A percentile compares a stretch with the other conserved stretches of the same genome.
These are phyloP conservation scores for Drosophila sturtevanti DNA, from an alignment of 1,140 invertebrate species.

Conservation along the genomic window DNA sequence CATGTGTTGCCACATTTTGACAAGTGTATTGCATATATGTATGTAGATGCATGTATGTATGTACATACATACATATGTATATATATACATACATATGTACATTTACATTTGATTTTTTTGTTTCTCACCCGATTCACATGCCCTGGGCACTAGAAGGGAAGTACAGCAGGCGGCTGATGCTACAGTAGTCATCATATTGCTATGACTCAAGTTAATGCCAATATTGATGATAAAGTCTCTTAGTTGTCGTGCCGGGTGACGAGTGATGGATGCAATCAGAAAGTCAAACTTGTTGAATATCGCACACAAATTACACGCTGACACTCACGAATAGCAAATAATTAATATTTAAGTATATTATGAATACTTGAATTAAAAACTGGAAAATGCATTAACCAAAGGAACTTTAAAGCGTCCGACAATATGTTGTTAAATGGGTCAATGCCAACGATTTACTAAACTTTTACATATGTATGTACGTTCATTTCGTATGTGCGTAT, in stretches of 20 bases:
- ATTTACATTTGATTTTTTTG: too few relatives aligned
- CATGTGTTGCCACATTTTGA: not conserved
- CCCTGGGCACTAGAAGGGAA: not conserved
- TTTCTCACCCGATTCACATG: constrained; percentile 41
- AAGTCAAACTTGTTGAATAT: not conserved
- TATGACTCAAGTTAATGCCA: constrained; percentile 9
- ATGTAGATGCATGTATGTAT: not conserved
- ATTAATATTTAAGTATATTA: constrained; percentile 17
- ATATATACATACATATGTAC: not conserved
- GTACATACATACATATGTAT: not conserved
- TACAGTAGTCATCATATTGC: not conserved
- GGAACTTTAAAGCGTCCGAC: constrained; percentile 16
- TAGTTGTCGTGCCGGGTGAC: too few relatives aligned
- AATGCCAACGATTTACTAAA: constrained; percentile 64
- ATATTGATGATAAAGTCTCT: not conserved
- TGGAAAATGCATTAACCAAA: not conserved
- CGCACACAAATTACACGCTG: not conserved
- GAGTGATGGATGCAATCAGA: not conserved
- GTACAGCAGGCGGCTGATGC: constrained; percentile 12
- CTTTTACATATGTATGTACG: constrained; percentile 8
- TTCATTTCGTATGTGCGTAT: not conserved
- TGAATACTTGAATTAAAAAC: constrained; percentile 2
- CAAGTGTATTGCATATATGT: not conserved
- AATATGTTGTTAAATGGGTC: constrained; percentile 50
- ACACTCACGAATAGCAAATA: constrained; percentile 26